Evolutionary conservation across 2,888 invertebrate species (phyloP).

Genomic region (Euspilapteryx auroguttella): DNA sequence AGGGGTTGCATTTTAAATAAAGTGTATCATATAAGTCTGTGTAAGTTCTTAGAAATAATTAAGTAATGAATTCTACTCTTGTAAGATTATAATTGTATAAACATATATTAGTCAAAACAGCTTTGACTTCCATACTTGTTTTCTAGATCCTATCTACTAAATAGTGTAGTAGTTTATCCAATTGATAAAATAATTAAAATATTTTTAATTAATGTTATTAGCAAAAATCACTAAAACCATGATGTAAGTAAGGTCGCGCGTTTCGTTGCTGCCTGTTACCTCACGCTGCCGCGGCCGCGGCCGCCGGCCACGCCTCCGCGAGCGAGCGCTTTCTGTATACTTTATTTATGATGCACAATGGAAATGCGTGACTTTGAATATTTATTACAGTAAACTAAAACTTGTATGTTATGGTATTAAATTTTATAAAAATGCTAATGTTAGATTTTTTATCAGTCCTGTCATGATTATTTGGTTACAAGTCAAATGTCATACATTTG

Average conservation of each 20-base stretch:
- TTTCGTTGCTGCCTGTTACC: slow-evolving; percentile 36
- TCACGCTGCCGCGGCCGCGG: too few relatives aligned
- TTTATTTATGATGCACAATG: slow-evolving; percentile 23
- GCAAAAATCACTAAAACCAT: slow-evolving; percentile 42
- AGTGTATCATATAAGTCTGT: slow-evolving; percentile 49
- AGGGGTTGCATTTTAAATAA: slow-evolving; percentile 54
- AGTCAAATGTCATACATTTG: slow-evolving; percentile 62
- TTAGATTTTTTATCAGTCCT: slow-evolving; percentile 56
- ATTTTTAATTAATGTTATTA: slow-evolving; percentile 36
- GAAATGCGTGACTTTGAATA: slow-evolving; percentile 27
- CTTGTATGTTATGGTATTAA: slow-evolving; percentile 44
- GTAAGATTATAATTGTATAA: slow-evolving; percentile 53
- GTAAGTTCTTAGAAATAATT: slow-evolving; percentile 42
- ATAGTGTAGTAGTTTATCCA: slow-evolving; percentile 37
- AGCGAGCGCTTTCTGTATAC: too few relatives aligned
- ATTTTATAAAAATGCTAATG: slow-evolving; percentile 57
- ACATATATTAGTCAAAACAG: slow-evolving; percentile 45
- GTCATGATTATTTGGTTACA: slow-evolving; percentile 39
- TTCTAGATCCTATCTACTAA: slow-evolving; percentile 42
- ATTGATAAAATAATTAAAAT: slow-evolving; percentile 36
- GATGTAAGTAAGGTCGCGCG: slow-evolving; percentile 26
- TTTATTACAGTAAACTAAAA: slow-evolving; percentile 40
- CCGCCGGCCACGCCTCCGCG: too few relatives aligned
- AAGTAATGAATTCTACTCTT: slow-evolving; percentile 54
- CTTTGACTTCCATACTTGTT: slow-evolving; percentile 52